Evolutionary conservation across 2,888 invertebrate genomes (phyloP), one percentile per base, ranked within the genome.

Genomic region (Stegophylla sp.): DNA sequence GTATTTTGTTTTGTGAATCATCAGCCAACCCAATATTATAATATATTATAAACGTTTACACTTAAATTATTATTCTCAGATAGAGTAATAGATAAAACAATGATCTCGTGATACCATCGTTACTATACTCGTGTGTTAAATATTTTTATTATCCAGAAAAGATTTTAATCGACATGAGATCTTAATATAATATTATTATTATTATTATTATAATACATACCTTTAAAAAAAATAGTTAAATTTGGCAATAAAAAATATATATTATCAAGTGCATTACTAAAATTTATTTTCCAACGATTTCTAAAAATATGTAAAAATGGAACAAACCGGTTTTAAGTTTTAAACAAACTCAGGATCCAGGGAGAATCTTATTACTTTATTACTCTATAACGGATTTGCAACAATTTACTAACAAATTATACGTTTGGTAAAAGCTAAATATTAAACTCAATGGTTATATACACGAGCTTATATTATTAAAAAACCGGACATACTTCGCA

Each of bases 311-410:
- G 17, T 4, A 41, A 72, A 72, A 71, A 17, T 13, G n/a, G 48
- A 69, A 56, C 4, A 43, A 72, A 56, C 72, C 43, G 56, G 41
- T 59, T 72, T 13, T 28, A 61, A 61, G 15, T 61, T 61, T 61
- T 61, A 61, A 61, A 7, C 17, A 4, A 26, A 28, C 26, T 28
- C 61, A 61, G 61, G 28, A 28, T 61, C 61, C 26, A 61, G 61
- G 4, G 61, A 4, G 26, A 26, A 28, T 61, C 61, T 28, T 59
- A 10, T 56, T 51, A n/a, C 48, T 34, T 53, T n/a, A 51, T 53
- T 51, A 71, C 53, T 53, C 34, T 53, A 71, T 53, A 71, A 71
- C 53, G 34, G 34, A 53, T 53, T 71, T 41, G 10, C 15, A 12
- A n/a, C 20, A n/a, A 48, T 69, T 48, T 26, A 28, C 45, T 28